phyloP scores from a whole-genome alignment of 1,140 invertebrate species.

The Drosophila seguyi region DNA sequence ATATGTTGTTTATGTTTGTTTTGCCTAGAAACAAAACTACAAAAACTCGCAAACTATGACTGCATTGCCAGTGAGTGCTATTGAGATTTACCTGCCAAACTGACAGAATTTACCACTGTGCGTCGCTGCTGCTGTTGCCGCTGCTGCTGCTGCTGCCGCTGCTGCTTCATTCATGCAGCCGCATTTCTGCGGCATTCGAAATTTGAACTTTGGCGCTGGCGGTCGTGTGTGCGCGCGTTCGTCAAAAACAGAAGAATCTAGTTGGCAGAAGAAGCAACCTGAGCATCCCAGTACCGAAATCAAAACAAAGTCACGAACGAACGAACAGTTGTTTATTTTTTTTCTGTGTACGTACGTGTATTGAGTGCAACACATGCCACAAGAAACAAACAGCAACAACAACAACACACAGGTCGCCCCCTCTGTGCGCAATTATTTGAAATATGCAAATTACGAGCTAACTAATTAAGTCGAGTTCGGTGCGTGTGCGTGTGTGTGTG shows the following conservation, averaged over 20 bases:
- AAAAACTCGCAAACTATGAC: not conserved
- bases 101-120: not conserved
- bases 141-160: slow-evolving; percentile 1
- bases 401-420: slow-evolving; percentile 24
- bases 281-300: slow-evolving; percentile 20
- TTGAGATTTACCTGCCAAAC: too few species aligned
- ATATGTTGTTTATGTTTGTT: not conserved
- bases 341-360: slow-evolving; percentile 43
- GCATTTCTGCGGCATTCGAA: slow-evolving; percentile 53
- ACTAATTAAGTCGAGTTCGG: slow-evolving; percentile 74
- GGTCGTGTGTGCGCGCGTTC: slow-evolving; percentile 76
- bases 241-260: slow-evolving; percentile 34
- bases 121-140: slow-evolving; percentile 4
- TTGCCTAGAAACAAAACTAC: not conserved
- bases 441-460: slow-evolving; percentile 83
- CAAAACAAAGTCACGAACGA: slow-evolving; percentile 42
- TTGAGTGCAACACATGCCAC: slow-evolving; percentile 52
- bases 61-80: not conserved
- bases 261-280: slow-evolving; percentile 21
- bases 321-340: slow-evolving; percentile 51
- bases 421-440: slow-evolving; percentile 66
- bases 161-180: slow-evolving; percentile 22
- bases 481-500: slow-evolving; percentile 23
- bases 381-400: slow-evolving; percentile 42
- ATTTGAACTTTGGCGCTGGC: slow-evolving; percentile 81